These are phyloP conservation scores for Platycheirus albimanus DNA, from an alignment of 2,888 invertebrate genomes.

Conservation along the genomic window DNA sequence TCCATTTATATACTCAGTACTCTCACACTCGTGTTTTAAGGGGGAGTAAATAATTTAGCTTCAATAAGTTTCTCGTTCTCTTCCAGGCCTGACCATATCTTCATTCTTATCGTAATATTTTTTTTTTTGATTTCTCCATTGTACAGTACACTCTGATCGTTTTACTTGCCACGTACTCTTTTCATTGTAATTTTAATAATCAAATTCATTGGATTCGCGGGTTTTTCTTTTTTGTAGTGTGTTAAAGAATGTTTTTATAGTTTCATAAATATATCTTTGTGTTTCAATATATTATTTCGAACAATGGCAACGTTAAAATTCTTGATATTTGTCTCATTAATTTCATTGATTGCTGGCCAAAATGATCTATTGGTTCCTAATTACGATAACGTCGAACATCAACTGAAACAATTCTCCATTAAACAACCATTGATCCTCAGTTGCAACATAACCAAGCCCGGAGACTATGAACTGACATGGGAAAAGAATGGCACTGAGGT, in stretches of 20 bases:
- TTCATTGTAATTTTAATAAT: slow-evolving; percentile 36
- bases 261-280: too few species aligned
- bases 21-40: too few species aligned
- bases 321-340: slow-evolving; percentile 13
- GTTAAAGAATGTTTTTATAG: slow-evolving; percentile 18
- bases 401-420: slow-evolving; percentile 81
- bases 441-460: slow-evolving; percentile 80
- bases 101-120: slow-evolving; percentile 19
- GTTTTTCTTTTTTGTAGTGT: too few species aligned
- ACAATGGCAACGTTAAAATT: slow-evolving; percentile 28
- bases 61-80: slow-evolving; percentile 22
- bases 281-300: too few species aligned
- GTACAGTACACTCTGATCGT: background rate
- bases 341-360: slow-evolving; percentile 24
- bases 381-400: slow-evolving; percentile 79
- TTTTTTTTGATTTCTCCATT: slow-evolving; percentile 1
- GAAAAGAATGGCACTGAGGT: slow-evolving; percentile 83
- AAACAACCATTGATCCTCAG: slow-evolving; percentile 80
- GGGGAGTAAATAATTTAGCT: background rate
- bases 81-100: slow-evolving; percentile 19
- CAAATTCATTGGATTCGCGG: slow-evolving; percentile 8
- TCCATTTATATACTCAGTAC: background rate
- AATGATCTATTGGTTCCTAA: slow-evolving; percentile 80
- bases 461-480: slow-evolving; percentile 79
- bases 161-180: slow-evolving; percentile 5